These are phyloP conservation scores for Panagrolaimus sp. DNA, from an alignment of 1,140 invertebrate genomes.

Conservation along the genomic window DNA sequence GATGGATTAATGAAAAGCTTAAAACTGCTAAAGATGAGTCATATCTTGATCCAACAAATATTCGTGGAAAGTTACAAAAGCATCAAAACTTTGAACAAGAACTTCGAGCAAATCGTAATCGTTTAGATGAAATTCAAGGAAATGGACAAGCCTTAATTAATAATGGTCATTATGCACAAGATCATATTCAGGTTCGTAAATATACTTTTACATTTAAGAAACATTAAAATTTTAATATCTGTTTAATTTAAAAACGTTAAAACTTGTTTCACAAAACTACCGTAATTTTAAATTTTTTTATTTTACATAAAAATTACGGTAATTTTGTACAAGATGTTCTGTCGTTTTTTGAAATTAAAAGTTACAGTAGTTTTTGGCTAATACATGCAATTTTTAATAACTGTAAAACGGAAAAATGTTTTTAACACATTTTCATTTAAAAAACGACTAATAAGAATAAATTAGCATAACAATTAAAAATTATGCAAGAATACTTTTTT, in stretches of 20 bases:
- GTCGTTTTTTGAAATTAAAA: no score
- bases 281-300: not conserved
- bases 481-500: no score
- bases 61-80: conserved; percentile 97
- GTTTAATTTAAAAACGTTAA: no score
- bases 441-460: no score
- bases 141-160: conserved; percentile 74
- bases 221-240: no score
- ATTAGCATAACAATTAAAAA: no score
- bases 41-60: conserved; percentile 93
- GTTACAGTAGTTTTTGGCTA: no score
- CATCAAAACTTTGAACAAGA: conserved; percentile 97
- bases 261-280: no score
- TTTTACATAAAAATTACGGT: no score
- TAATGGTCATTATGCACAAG: conserved; percentile 72
- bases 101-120: conserved; percentile 79
- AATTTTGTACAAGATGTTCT: no score
- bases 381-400: no score
- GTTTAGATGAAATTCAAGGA: conserved; percentile 84
- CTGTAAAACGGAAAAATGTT: not conserved
- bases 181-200: conserved; percentile 64
- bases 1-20: conserved; percentile 97
- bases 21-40: conserved; percentile 97
- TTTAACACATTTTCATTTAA: no score
- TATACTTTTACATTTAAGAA: conserved; percentile 63